A percentile compares a stretch with the other conserved stretches of the same genome.
Evolutionary conservation across 1,140 invertebrate species (phyloP).

Genomic region (Dysdera silvatica): DNA sequence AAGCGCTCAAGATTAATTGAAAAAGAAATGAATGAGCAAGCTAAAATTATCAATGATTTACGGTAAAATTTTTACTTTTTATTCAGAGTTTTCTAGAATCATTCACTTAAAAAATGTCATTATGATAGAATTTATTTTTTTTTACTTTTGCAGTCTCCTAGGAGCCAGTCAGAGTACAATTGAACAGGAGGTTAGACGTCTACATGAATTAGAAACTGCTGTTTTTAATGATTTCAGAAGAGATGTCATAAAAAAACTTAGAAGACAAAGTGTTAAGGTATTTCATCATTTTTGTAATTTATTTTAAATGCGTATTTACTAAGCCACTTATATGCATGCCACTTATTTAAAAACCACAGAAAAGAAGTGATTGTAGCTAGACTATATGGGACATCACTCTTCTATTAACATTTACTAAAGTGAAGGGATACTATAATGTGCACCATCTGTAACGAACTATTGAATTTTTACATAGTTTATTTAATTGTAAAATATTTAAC

Average conservation of each 20-base stretch:
- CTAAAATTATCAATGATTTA: conserved; percentile 87
- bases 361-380: no score
- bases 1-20: conserved; percentile 87
- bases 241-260: conserved; percentile 79
- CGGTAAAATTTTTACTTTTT: conserved; percentile 42
- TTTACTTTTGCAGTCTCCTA: conserved; percentile 49
- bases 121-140: background rate
- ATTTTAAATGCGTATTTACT: no score
- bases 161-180: conserved; percentile 86
- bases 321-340: background rate
- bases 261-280: conserved; percentile 67
- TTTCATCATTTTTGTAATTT: conserved; percentile 1
- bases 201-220: conserved; percentile 84
- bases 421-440: no score
- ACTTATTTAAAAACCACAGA: no score
- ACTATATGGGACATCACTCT: no score
- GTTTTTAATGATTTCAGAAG: conserved; percentile 70
- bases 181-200: conserved; percentile 76
- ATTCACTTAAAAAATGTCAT: background rate
- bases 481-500: no score
- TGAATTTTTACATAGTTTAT: no score
- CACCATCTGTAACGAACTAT: no score
- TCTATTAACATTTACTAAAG: no score
- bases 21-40: conserved; percentile 93
- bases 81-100: background rate